Evolutionary conservation across 30 jellyfish, hydroid and myxozoan species (phyloP).

Genomic region (Haliclystus octoradiatus): DNA sequence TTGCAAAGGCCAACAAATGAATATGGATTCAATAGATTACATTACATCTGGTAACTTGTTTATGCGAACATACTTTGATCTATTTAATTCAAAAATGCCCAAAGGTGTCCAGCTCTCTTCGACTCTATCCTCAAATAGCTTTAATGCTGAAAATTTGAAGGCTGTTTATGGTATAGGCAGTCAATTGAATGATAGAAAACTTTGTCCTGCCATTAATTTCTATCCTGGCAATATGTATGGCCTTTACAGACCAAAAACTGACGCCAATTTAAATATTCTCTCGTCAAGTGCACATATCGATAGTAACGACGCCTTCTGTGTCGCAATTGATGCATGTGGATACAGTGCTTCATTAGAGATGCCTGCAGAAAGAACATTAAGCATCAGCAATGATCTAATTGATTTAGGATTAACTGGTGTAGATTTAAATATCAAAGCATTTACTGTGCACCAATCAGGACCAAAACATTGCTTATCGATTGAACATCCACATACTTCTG

Average conservation of each 20-base stretch:
- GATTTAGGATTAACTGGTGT: neutral
- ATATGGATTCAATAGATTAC: neutral
- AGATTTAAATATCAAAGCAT: neutral
- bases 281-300: neutral
- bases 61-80: neutral
- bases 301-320: neutral
- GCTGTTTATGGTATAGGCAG: neutral
- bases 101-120: neutral
- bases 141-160: neutral
- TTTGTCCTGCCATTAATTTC: neutral
- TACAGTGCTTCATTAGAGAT: neutral
- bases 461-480: neutral
- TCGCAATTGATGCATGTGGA: neutral
- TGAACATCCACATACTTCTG: neutral
- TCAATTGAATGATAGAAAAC: neutral
- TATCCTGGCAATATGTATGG: neutral
- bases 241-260: neutral
- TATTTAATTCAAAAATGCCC: neutral
- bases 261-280: neutral
- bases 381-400: neutral
- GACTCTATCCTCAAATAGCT: neutral
- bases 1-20: neutral
- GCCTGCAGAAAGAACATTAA: neutral
- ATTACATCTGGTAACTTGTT: neutral
- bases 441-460: neutral